These are phyloP conservation scores for Peromyscus polionotus DNA, from an alignment of 2,113 vertebrate genomes.

Conservation along the genomic window DNA sequence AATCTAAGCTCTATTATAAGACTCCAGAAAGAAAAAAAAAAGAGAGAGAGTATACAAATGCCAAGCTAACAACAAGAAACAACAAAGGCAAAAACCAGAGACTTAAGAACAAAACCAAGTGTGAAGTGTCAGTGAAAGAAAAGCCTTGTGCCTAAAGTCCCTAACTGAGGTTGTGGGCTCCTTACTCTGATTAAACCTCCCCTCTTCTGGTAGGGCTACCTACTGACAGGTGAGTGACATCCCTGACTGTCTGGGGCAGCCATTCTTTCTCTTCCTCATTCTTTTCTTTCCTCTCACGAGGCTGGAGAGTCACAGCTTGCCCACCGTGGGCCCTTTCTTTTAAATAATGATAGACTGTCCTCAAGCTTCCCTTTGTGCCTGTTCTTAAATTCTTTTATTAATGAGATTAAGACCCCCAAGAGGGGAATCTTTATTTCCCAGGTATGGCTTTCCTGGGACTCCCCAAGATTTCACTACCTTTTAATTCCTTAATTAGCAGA, in stretches of 20 bases:
- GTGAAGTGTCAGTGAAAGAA: not conserved
- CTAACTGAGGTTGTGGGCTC: not conserved
- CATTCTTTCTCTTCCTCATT: not conserved
- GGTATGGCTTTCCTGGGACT: not conserved
- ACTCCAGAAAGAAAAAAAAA: not conserved
- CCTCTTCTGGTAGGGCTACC: not conserved
- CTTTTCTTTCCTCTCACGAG: not conserved
- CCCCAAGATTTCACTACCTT: not conserved
- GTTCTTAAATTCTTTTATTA: not conserved
- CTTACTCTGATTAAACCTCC: not conserved
- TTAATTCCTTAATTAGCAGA: not conserved
- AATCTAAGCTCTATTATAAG: not conserved
- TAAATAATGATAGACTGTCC: not conserved
- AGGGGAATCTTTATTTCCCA: not conserved
- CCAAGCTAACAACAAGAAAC: not conserved
- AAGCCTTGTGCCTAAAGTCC: not conserved
- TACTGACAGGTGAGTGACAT: not conserved
- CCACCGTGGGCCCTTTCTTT: not conserved
- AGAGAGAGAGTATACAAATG: not conserved
- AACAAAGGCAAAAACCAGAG: not conserved
- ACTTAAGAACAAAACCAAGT: not conserved
- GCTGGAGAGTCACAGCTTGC: not conserved
- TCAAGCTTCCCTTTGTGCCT: not conserved
- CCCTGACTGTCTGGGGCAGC: not conserved
- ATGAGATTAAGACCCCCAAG: not conserved